phyloP scores from a whole-genome alignment of 2,888 invertebrate genomes.

The Nasonia oneida region DNA sequence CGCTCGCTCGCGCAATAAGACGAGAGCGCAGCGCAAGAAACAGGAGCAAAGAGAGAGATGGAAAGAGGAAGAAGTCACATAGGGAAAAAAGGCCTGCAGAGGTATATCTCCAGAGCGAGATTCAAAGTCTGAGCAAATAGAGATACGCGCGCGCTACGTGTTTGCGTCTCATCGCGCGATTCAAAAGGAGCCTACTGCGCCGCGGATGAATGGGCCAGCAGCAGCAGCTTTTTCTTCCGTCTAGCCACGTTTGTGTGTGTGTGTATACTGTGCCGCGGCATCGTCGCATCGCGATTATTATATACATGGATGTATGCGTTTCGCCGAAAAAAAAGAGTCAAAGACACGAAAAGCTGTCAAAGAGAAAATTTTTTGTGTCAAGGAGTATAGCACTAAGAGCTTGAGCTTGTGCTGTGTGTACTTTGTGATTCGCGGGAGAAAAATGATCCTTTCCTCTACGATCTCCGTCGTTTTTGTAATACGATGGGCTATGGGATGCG shows the following conservation, averaged over 20 bases:
- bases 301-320: too few species aligned
- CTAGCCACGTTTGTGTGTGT: background rate
- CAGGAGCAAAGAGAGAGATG: background rate
- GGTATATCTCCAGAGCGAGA: conserved; percentile 70
- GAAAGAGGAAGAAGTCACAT: background rate
- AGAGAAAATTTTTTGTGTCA: conserved; percentile 47
- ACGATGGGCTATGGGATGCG: too few species aligned
- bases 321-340: too few species aligned
- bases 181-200: conserved; percentile 70
- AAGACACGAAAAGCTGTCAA: background rate
- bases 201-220: conserved; percentile 36
- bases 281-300: conserved; percentile 3
- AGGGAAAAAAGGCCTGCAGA: conserved; percentile 32
- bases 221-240: conserved; percentile 17
- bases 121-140: conserved; percentile 78
- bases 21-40: conserved; percentile 22
- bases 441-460: background rate
- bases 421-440: background rate
- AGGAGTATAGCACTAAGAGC: background rate
- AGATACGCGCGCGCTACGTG: conserved; percentile 71
- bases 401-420: background rate
- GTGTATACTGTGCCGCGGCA: background rate
- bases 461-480: too few species aligned
- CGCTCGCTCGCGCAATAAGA: background rate
- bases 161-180: conserved; percentile 77